A percentile compares a stretch with the other conserved stretches of the same genome.
phyloP scores from a whole-genome alignment of 2,113 vertebrate genomes.

The Amazona vittata region DNA sequence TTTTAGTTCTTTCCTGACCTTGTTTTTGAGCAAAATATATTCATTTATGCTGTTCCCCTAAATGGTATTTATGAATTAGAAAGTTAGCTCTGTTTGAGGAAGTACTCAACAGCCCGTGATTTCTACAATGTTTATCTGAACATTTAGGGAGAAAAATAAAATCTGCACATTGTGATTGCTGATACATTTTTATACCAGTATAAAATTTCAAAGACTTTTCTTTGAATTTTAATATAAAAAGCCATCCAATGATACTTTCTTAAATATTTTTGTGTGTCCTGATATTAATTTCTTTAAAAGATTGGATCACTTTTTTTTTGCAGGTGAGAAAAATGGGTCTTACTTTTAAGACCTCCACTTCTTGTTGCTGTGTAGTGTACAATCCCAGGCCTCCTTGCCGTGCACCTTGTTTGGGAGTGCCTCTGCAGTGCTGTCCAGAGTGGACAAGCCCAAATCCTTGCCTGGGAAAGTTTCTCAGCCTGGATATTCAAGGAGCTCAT shows the following conservation, averaged over 20 bases:
- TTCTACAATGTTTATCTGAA: neutral
- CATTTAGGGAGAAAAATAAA: neutral
- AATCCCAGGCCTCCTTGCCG: neutral
- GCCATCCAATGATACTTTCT: neutral
- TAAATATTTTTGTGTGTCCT: neutral
- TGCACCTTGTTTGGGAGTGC: neutral
- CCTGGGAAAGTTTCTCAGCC: neutral
- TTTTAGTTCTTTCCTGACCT: neutral
- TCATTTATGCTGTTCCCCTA: neutral
- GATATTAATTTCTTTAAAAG: neutral
- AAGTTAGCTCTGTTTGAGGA: neutral
- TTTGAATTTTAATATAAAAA: neutral
- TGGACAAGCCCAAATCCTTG: neutral
- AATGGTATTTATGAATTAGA: neutral
- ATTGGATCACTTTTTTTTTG: neutral
- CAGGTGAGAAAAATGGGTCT: neutral
- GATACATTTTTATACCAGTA: neutral
- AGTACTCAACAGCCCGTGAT: neutral
- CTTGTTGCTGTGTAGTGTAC: neutral
- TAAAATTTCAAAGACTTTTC: neutral
- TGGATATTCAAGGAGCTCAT: neutral
- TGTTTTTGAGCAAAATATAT: neutral
- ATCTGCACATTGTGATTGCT: neutral
- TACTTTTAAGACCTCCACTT: neutral
- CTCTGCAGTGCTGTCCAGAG: neutral